Conservation (phyloP, 2,797 vertebrate genomes). For the Cygnus olor region DNA sequence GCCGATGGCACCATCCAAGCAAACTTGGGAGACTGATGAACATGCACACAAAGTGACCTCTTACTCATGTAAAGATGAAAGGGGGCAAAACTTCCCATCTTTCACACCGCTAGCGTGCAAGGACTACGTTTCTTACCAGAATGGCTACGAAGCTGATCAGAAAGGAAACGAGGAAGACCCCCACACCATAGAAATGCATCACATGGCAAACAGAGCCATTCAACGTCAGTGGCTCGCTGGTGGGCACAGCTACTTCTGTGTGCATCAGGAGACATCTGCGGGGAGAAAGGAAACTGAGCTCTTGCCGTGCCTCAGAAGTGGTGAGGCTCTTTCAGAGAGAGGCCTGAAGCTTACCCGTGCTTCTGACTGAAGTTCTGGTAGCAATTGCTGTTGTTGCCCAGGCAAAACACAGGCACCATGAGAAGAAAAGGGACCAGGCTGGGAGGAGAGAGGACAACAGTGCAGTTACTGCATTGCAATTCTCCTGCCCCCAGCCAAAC, state of each 20-base stretch:
- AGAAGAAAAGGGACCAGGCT: slow-evolving; percentile 86
- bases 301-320: neutral
- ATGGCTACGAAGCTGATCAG: slow-evolving; percentile 83
- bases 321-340: neutral
- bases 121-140: slow-evolving; percentile 74
- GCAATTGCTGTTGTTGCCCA: slow-evolving; percentile 83
- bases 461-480: neutral
- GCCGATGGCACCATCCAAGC: neutral
- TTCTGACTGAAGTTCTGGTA: slow-evolving; percentile 85
- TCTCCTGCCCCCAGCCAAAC: neutral
- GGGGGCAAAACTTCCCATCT: neutral
- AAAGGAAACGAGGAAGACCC: slow-evolving; percentile 84
- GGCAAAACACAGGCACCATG: slow-evolving; percentile 84
- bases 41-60: neutral
- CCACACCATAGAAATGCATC: slow-evolving; percentile 79
- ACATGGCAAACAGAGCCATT: slow-evolving; percentile 71
- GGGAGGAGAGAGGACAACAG: neutral
- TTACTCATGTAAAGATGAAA: neutral
- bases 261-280: slow-evolving; percentile 90
- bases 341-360: slow-evolving; percentile 80
- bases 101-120: no score
- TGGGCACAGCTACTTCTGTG: slow-evolving; percentile 70
- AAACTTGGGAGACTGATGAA: neutral
- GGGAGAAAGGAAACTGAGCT: slow-evolving; percentile 40
- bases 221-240: neutral